Conservation (phyloP, 2,113 vertebrate species). For the Thunnus maccoyii region DNA sequence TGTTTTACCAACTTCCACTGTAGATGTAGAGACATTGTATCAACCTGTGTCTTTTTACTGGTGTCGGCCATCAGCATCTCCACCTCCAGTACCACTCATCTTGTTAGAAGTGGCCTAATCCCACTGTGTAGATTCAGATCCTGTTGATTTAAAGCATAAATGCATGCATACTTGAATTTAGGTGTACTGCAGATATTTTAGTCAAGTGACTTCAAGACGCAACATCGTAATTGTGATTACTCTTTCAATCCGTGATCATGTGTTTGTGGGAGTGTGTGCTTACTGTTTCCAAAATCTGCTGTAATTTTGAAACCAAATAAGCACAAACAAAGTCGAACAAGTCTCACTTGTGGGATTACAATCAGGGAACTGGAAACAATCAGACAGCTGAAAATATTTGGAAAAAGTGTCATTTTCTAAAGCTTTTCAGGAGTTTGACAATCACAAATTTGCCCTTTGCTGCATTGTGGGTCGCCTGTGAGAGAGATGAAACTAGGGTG, state of each 20-base stretch:
- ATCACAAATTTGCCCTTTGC: conserved; percentile 67
- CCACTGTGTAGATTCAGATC: conserved; percentile 56
- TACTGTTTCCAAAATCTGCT: conserved; percentile 57
- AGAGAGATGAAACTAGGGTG: conserved; percentile 31
- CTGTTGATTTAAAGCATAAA: conserved; percentile 36
- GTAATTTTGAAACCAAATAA: conserved; percentile 69
- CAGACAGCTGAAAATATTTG: conserved; percentile 58
- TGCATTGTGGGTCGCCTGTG: conserved; percentile 45
- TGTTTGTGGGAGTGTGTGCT: conserved; percentile 52
- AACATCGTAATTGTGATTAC: conserved; percentile 9
- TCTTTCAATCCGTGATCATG: conserved; percentile 38
- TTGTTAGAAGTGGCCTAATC: conserved; percentile 31
- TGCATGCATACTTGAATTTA: conserved; percentile 67
- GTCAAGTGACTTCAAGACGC: conserved; percentile 7
- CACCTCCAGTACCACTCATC: conserved; percentile 33
- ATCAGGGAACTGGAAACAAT: conserved; percentile 79
- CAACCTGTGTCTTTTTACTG: conserved; percentile 26
- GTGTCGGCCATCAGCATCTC: conserved; percentile 41
- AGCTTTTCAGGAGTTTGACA: conserved; percentile 68
- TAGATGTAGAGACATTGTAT: conserved; percentile 33
- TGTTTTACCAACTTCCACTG: conserved; percentile 56
- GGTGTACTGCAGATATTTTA: conserved; percentile 47
- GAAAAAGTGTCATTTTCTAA: conserved; percentile 10
- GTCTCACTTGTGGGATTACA: conserved; percentile 59
- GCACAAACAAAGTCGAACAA: conserved; percentile 69